phyloP scores from a whole-genome alignment of 2,797 vertebrate species.

The Lacerta viridis region DNA sequence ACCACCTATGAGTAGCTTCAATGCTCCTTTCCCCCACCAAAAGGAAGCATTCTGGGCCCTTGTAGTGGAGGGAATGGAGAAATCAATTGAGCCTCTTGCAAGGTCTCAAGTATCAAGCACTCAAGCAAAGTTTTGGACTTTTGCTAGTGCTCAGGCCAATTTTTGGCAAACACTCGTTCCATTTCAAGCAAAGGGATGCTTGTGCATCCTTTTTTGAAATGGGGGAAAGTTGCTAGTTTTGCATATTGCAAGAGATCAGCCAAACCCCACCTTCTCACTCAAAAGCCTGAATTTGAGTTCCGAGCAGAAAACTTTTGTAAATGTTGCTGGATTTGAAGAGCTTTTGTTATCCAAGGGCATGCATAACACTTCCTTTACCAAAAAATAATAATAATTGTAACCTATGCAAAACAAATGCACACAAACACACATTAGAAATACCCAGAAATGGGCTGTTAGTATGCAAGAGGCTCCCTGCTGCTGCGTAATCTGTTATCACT shows the following conservation, averaged over 20 bases:
- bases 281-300: not conserved
- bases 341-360: conserved; percentile 2
- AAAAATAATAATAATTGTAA: not conserved
- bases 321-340: not conserved
- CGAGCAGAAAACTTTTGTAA: not conserved
- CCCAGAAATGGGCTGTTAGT: not conserved
- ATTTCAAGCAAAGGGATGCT: not conserved
- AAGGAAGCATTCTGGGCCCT: not conserved
- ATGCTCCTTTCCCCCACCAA: not conserved
- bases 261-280: not conserved
- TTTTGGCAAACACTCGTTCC: not conserved
- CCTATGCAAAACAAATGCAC: not conserved
- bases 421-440: not conserved
- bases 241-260: not conserved
- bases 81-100: not conserved
- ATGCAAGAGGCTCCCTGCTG: not conserved
- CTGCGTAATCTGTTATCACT: not conserved
- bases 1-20: not conserved
- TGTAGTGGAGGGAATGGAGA: not conserved
- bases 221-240: not conserved
- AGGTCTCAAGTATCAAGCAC: not conserved
- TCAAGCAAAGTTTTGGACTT: not conserved
- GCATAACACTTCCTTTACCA: not conserved
- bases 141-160: not conserved
- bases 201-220: not conserved